These are phyloP conservation scores for Aphyosemion australe DNA, from an alignment of 2,113 vertebrate species.

Conservation along the genomic window DNA sequence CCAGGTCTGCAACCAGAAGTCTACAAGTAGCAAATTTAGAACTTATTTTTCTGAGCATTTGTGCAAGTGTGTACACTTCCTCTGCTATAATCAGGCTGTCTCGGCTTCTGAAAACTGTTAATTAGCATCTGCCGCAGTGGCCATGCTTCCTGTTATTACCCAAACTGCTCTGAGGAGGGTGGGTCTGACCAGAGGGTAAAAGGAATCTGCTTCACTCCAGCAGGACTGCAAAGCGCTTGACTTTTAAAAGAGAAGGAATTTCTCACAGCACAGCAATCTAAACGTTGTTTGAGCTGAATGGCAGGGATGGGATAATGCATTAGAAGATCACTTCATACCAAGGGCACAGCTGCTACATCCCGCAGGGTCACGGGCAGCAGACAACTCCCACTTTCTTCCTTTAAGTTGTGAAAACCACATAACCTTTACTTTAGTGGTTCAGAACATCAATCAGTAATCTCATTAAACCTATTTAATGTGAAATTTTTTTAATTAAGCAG, in stretches of 20 bases:
- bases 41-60: conserved; percentile 25
- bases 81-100: conserved; percentile 58
- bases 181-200: conserved; percentile 24
- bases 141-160: conserved; percentile 67
- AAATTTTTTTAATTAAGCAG: conserved; percentile 12
- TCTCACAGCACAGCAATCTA: not conserved
- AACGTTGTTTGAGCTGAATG: not conserved
- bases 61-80: conserved; percentile 37
- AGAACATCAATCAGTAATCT: conserved; percentile 21
- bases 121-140: conserved; percentile 65
- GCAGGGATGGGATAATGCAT: not conserved
- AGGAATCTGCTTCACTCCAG: conserved; percentile 22
- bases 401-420: not conserved
- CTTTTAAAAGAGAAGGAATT: not conserved
- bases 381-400: too few relatives aligned
- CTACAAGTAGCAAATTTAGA: conserved; percentile 1
- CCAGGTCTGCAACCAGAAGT: not conserved
- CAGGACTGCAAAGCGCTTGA: conserved; percentile 27
- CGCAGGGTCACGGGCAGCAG: too few relatives aligned
- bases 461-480: conserved; percentile 17
- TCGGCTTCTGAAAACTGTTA: conserved; percentile 49
- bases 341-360: not conserved
- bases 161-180: conserved; percentile 39
- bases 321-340: not conserved
- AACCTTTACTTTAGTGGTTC: not conserved